Percentiles rank a stretch among this genome's conserved stretches.
phyloP scores from a whole-genome alignment of 1,140 invertebrate genomes.

The Copidosoma floridanum region DNA sequence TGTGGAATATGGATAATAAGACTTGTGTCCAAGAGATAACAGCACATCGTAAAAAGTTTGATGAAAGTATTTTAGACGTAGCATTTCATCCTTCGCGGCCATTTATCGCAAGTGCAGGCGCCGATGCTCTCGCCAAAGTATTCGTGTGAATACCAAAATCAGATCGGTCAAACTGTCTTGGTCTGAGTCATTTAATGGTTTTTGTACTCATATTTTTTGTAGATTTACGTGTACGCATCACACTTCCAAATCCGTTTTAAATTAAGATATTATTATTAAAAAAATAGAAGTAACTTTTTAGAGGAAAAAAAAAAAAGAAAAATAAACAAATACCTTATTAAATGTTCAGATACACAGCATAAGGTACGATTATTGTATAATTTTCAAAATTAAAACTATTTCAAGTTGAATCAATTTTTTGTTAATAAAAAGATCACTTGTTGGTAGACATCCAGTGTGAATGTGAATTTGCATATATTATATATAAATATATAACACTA shows the following conservation, averaged over 20 bases:
- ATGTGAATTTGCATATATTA: slow-evolving; percentile 18
- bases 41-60: slow-evolving; percentile 98
- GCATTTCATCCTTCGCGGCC: slow-evolving; percentile 98
- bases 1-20: slow-evolving; percentile 99
- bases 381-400: slow-evolving; percentile 31
- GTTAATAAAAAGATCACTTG: slow-evolving; percentile 27
- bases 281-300: slow-evolving; percentile 28
- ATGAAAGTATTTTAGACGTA: slow-evolving; percentile 98
- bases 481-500: too few species aligned
- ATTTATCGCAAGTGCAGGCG: slow-evolving; percentile 97
- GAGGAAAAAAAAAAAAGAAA: too few species aligned
- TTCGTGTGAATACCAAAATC: slow-evolving; percentile 67
- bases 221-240: slow-evolving; percentile 49
- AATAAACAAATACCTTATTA: slow-evolving; percentile 29
- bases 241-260: slow-evolving; percentile 43
- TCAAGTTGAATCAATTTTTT: slow-evolving; percentile 27
- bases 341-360: slow-evolving; percentile 26
- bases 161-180: slow-evolving; percentile 26
- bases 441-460: slow-evolving; percentile 26
- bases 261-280: slow-evolving; percentile 31
- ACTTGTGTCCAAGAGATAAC: slow-evolving; percentile 99
- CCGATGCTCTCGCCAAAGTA: slow-evolving; percentile 97
- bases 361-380: slow-evolving; percentile 32
- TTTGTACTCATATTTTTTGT: slow-evolving; percentile 52
- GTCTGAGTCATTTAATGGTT: slow-evolving; percentile 40